phyloP scores from a whole-genome alignment of 2,797 vertebrate species.

The Leontocebus nigricollis region DNA sequence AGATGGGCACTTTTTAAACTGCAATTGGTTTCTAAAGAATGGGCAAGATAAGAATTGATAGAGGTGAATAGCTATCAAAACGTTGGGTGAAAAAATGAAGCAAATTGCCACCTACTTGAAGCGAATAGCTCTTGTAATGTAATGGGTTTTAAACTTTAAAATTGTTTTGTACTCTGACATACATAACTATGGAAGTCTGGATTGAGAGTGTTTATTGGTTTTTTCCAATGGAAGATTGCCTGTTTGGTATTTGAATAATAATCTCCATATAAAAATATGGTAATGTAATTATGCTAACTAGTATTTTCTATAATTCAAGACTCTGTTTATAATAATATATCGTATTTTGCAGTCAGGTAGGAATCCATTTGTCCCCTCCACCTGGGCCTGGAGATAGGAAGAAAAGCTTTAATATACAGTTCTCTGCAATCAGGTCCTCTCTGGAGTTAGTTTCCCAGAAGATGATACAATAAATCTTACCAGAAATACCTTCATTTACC shows the following conservation, averaged over 20 bases:
- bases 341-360: constrained; percentile 76
- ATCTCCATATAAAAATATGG: constrained; percentile 84
- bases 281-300: constrained; percentile 83
- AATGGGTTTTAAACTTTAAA: constrained; percentile 84
- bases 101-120: constrained; percentile 85
- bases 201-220: constrained; percentile 80
- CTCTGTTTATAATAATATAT: constrained; percentile 79
- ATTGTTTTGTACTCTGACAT: constrained; percentile 81
- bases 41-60: constrained; percentile 84
- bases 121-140: constrained; percentile 85
- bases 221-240: constrained; percentile 78
- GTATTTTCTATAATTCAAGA: constrained; percentile 80
- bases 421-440: constrained; percentile 36
- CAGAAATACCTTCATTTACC: constrained; percentile 61
- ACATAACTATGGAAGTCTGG: constrained; percentile 69
- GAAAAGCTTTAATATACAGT: constrained; percentile 61
- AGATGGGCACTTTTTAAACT: constrained; percentile 84
- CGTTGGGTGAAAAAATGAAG: constrained; percentile 77
- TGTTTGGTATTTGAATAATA: constrained; percentile 81
- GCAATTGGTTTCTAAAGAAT: constrained; percentile 86
- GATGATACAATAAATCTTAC: constrained; percentile 54
- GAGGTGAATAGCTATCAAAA: constrained; percentile 85
- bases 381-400: constrained; percentile 70
- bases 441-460: constrained; percentile 65
- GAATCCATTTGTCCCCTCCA: constrained; percentile 77